Evolutionary conservation across 2,113 vertebrate genomes (phyloP), one percentile per base, ranked within the genome.

Genomic region (Cyanoramphus novaezelandiae): DNA sequence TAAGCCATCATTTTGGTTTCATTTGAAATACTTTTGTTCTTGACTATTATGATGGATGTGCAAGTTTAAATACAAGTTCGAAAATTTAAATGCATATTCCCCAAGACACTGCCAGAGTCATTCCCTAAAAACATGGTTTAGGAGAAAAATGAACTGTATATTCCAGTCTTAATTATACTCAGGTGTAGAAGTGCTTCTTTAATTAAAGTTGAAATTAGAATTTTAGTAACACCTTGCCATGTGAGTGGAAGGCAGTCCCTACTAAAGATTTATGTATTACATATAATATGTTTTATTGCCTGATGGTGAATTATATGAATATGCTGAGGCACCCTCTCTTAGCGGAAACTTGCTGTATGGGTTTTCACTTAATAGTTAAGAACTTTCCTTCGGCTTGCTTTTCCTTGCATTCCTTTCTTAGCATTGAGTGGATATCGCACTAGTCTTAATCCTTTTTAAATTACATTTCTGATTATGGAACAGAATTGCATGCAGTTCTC

Each of bases 381-480:
- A 83, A 7, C 35, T 90, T 92, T 86, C 60, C 35, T 65, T 84
- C 82, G 75, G 87, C 39, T 21, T 84, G 8, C 2, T 77, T 87
- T 88, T 84, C 16, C 64, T 88, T 94, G 37, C 49, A 91, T 91
- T 91, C 55, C 49, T 92, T 91, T 91, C 55, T 31, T 94, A 86
- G 59, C 25, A 57, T 25, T 64, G 69, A 33, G 15, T 39, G 49
- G 28, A 63, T 94, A 35, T 88, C 85, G 44, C 88, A 90, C 35
- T 11, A 47, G 16, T 53, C 86, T 93, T 96, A 90, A 95, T 95
- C 77, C 57, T 57, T 96, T 96, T 96, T 88, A 91, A 95, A 95
- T 93, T 90, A 84, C 68, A 76, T 90, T 96, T 95, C 55, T 90
- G 79, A 74, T 81, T 93, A 75, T 52, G 35, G 85, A 80, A 92